phyloP scores from a whole-genome alignment of 2,113 vertebrate species.

The Electrona antarctica region DNA sequence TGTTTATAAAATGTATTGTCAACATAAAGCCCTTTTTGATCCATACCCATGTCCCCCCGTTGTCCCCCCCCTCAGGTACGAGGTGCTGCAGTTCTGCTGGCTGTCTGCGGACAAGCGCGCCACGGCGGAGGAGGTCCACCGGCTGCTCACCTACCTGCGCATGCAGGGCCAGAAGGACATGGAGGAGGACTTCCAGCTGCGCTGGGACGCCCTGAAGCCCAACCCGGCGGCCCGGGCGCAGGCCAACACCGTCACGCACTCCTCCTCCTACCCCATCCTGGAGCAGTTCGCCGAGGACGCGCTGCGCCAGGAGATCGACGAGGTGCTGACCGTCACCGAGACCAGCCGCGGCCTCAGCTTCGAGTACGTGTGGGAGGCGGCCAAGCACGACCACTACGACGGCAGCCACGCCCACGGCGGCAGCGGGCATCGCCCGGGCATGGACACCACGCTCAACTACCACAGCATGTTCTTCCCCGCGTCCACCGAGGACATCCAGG shows the following conservation, averaged over 20 bases:
- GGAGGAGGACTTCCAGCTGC: constrained; percentile 91
- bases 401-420: constrained; percentile 81
- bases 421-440: constrained; percentile 66
- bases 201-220: constrained; percentile 94
- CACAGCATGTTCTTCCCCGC: constrained; percentile 93
- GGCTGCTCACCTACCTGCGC: constrained; percentile 91
- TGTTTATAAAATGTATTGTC: too few relatives aligned
- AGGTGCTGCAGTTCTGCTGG: constrained; percentile 97
- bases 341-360: constrained; percentile 96
- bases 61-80: constrained; percentile 82
- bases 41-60: too few relatives aligned
- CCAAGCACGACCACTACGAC: constrained; percentile 93
- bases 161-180: constrained; percentile 95
- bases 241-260: constrained; percentile 75
- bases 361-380: constrained; percentile 96
- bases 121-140: constrained; percentile 92
- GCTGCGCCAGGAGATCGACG: constrained; percentile 90
- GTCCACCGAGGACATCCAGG: constrained; percentile 85
- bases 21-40: too few relatives aligned
- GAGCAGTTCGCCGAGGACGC: constrained; percentile 89
- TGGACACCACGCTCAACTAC: constrained; percentile 87
- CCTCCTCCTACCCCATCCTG: constrained; percentile 90
- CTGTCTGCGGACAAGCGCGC: constrained; percentile 89
- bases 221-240: constrained; percentile 81
- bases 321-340: constrained; percentile 94